Percentiles rank a stretch among this genome's conserved stretches.
Conservation (phyloP, 2,113 vertebrate genomes). For the Tachysurus fulvidraco region DNA sequence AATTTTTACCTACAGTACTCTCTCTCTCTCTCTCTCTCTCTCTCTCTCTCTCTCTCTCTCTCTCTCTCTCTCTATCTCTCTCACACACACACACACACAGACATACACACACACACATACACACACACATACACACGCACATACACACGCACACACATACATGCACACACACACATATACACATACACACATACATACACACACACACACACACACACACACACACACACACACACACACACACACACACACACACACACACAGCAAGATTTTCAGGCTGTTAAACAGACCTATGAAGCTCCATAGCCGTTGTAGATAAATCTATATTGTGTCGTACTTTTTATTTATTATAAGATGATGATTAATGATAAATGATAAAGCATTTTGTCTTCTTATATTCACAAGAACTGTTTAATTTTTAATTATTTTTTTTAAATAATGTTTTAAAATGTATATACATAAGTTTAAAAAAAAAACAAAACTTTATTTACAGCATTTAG, state of each 20-base stretch:
- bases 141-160: neutral
- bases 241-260: neutral
- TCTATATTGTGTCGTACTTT: neutral
- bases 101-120: neutral
- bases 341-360: neutral
- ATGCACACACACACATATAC: constrained; percentile 10
- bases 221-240: constrained; percentile 11
- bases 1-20: neutral
- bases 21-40: neutral
- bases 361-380: too few relatives aligned
- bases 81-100: constrained; percentile 1
- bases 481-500: too few relatives aligned
- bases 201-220: neutral
- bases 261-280: neutral
- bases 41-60: too few relatives aligned
- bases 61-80: too few relatives aligned
- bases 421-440: too few relatives aligned
- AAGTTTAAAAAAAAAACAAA: too few relatives aligned
- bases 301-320: neutral
- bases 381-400: too few relatives aligned
- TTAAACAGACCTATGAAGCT: neutral
- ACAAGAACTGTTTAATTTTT: too few relatives aligned
- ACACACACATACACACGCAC: neutral
- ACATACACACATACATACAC: too few relatives aligned
- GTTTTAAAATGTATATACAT: too few relatives aligned